Conservation (phyloP, 2,888 invertebrate species). For the Stenurella melanura region DNA sequence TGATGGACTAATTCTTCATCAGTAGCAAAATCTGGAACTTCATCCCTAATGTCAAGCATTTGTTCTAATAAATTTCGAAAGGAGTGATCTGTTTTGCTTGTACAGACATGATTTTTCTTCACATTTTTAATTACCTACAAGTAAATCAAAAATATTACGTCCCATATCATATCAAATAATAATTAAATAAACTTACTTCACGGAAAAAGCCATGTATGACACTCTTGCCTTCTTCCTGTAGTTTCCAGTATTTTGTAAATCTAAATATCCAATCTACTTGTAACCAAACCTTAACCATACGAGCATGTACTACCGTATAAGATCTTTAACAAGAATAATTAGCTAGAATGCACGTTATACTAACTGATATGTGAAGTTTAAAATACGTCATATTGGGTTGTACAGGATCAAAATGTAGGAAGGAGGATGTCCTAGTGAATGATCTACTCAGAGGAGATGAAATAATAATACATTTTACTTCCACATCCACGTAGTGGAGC, state of each 20-base stretch:
- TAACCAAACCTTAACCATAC: conserved; percentile 62
- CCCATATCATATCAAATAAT: neutral
- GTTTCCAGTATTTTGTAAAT: conserved; percentile 51
- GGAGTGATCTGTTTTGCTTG: conserved; percentile 37
- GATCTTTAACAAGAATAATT: conserved; percentile 48
- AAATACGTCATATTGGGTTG: neutral
- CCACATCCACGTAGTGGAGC: no score
- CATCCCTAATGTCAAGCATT: conserved; percentile 55
- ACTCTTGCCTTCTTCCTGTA: conserved; percentile 50
- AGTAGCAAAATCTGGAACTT: conserved; percentile 56
- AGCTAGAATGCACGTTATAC: neutral
- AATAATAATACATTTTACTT: no score
- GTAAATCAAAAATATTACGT: conserved; percentile 3
- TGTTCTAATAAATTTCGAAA: conserved; percentile 57
- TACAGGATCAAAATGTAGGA: neutral
- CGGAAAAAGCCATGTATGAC: conserved; percentile 56
- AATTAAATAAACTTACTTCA: conserved; percentile 43
- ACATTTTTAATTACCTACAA: conserved; percentile 41
- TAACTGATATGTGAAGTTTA: no score
- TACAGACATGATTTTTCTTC: conserved; percentile 39
- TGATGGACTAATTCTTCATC: conserved; percentile 61
- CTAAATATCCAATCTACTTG: conserved; percentile 57
- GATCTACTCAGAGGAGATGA: no score
- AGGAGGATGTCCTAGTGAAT: no score
- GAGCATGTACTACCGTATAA: conserved; percentile 58